Base-by-base conservation (phyloP, 2,888 invertebrate species). In the Serripes groenlandicus region DNA sequence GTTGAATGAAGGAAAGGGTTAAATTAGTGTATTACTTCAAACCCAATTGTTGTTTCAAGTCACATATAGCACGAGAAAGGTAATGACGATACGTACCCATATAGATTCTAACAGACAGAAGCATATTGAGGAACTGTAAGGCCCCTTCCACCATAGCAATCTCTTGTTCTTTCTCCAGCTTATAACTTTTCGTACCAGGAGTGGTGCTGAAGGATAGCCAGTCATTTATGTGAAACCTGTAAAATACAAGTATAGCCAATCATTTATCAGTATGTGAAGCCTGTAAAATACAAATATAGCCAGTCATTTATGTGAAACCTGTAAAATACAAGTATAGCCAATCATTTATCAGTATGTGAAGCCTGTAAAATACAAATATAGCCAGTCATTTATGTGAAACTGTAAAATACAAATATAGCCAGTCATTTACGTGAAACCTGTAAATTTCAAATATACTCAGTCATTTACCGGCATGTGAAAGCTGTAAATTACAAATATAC, bases 61-160 rank as follows among this genome's bases (percentile, higher is more conserved):
- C n/a, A n/a, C n/a, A n/a, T n/a, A n/a, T n/a, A n/a, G n/a, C n/a
- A n/a, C n/a, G n/a, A n/a, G n/a, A n/a, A n/a, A n/a, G n/a, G n/a
- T n/a, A n/a, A n/a, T n/a, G n/a, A n/a, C n/a, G n/a, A n/a, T n/a
- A 95, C 89, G 90, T 94, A 97, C 97, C 97, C 77, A 98, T 96
- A 94, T 98, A 98, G 54, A 98, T 98, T 91, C 98, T 96, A 11
- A 98, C 97, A 77, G 97, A 97, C 73, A 98, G 96, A 69, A 99
- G 95, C 21, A 98, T 98, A 9, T 98, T 97, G 58, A 99, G 96
- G 95, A 98, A 98, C 78, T 97, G 97, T 74, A 99, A 96, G 82
- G 98, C 97, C 64, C 98, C 98, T 94, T 99, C 99, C 87, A 99
- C 96, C 98, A 99, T 98, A 1, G 96, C 96, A 87, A 97, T 96